phyloP scores from a whole-genome alignment of 1,140 invertebrate genomes.

The Agrilus planipennis region DNA sequence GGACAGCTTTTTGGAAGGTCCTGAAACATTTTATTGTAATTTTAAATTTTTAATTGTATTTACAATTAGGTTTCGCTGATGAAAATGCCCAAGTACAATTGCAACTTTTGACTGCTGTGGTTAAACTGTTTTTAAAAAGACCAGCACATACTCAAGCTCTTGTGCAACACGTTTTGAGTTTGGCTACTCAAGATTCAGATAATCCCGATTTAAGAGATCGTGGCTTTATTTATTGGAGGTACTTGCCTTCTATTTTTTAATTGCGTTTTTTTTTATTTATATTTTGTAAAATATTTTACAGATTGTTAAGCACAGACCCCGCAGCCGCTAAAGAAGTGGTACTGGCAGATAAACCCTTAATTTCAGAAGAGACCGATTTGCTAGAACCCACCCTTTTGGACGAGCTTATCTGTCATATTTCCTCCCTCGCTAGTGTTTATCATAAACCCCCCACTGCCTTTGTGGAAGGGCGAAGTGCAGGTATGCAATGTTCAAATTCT shows the following conservation, averaged over 20 bases:
- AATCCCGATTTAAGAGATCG: constrained; percentile 97
- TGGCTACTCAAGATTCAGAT: constrained; percentile 97
- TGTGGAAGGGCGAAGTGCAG: constrained; percentile 64
- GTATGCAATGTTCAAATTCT: constrained; percentile 11
- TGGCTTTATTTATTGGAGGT: constrained; percentile 98
- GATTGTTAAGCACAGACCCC: constrained; percentile 92
- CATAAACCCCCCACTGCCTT: constrained; percentile 99
- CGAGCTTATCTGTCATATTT: constrained; percentile 98
- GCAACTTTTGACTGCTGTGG: constrained; percentile 93
- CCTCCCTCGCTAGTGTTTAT: constrained; percentile 95
- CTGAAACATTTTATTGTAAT: not conserved
- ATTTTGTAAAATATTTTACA: constrained; percentile 10
- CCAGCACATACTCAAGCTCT: constrained; percentile 97
- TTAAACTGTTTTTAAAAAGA: constrained; percentile 95
- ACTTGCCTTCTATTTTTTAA: not conserved
- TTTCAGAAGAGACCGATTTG: constrained; percentile 98
- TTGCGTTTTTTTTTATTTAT: not conserved
- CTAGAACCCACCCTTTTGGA: constrained; percentile 95
- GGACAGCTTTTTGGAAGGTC: constrained; percentile 93
- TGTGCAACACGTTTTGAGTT: constrained; percentile 86
- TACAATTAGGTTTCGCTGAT: constrained; percentile 96
- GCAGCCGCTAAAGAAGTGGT: constrained; percentile 98
- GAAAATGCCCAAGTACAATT: constrained; percentile 99
- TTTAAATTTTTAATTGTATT: constrained; percentile 2
- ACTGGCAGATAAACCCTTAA: constrained; percentile 97